Percentiles rank a stretch among this genome's conserved stretches.
phyloP scores from a whole-genome alignment of 2,888 invertebrate species.

The Noctua janthina region DNA sequence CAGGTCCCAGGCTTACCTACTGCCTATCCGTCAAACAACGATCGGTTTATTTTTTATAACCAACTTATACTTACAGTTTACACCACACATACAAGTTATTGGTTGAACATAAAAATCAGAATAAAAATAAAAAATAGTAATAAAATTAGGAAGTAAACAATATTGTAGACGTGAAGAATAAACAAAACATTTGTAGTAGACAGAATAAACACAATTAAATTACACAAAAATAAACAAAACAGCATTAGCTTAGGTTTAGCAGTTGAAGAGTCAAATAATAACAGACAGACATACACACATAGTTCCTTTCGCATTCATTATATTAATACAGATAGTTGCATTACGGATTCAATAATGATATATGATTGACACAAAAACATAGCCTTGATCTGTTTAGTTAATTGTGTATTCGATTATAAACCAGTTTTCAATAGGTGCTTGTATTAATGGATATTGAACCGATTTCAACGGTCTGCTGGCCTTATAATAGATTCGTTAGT shows the following conservation, averaged over 20 bases:
- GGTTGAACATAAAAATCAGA: no score
- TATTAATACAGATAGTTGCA: neutral
- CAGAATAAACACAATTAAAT: no score
- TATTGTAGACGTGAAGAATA: no score
- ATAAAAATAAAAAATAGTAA: no score
- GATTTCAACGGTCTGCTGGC: neutral
- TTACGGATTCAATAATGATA: slow-evolving; percentile 7
- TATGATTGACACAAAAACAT: slow-evolving; percentile 47
- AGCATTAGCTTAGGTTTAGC: neutral
- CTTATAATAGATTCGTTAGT: slow-evolving; percentile 23
- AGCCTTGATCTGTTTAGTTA: slow-evolving; percentile 56
- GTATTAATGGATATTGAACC: slow-evolving; percentile 30
- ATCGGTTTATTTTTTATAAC: neutral
- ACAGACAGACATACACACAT: neutral
- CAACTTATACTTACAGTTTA: no score
- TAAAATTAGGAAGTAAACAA: no score
- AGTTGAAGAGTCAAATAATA: neutral
- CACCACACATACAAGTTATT: no score
- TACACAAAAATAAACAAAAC: no score
- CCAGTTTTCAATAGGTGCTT: slow-evolving; percentile 35
- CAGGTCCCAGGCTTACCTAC: neutral
- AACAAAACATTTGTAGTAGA: no score
- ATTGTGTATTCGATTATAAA: slow-evolving; percentile 44
- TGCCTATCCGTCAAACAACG: neutral
- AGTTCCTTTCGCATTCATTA: neutral